phyloP scores from a whole-genome alignment of 2,888 invertebrate genomes.

The Andrena trimmerana region DNA sequence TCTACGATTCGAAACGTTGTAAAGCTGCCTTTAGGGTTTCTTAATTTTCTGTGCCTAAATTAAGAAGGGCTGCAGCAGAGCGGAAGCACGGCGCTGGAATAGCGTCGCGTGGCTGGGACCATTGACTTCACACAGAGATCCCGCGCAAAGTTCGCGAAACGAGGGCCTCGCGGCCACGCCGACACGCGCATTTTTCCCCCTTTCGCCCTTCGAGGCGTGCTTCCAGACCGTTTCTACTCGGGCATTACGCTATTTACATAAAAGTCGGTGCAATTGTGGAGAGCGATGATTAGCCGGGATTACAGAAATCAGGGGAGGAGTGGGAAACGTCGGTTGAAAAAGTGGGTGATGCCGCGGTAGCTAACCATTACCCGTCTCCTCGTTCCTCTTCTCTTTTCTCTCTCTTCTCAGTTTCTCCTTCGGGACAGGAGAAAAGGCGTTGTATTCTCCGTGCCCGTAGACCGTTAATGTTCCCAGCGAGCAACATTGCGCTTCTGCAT shows the following conservation, averaged over 20 bases:
- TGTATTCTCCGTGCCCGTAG: not conserved
- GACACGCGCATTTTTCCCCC: conserved; percentile 33
- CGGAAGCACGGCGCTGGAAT: no score
- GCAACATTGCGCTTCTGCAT: conserved; percentile 12
- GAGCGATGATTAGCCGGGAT: conserved; percentile 64
- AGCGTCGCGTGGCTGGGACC: no score
- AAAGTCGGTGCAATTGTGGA: conserved; percentile 67
- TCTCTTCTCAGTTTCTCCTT: not conserved
- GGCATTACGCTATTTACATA: conserved; percentile 61
- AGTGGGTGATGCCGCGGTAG: conserved; percentile 39
- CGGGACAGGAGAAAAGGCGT: conserved; percentile 4
- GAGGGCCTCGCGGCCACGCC: not conserved
- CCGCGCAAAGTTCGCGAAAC: not conserved
- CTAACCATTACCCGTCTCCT: conserved; percentile 32
- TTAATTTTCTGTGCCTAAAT: no score
- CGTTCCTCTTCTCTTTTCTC: not conserved
- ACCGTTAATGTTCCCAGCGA: conserved; percentile 11
- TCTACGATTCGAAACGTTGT: no score
- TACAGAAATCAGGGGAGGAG: conserved; percentile 67
- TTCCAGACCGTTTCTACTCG: conserved; percentile 18
- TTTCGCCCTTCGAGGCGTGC: not conserved
- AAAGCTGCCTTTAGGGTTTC: no score
- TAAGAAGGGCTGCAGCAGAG: no score
- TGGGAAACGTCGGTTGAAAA: conserved; percentile 30
- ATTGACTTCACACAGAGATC: not conserved